Evolutionary conservation across 2,797 vertebrate species (phyloP).

Genomic region (Hoplostethus atlanticus): DNA sequence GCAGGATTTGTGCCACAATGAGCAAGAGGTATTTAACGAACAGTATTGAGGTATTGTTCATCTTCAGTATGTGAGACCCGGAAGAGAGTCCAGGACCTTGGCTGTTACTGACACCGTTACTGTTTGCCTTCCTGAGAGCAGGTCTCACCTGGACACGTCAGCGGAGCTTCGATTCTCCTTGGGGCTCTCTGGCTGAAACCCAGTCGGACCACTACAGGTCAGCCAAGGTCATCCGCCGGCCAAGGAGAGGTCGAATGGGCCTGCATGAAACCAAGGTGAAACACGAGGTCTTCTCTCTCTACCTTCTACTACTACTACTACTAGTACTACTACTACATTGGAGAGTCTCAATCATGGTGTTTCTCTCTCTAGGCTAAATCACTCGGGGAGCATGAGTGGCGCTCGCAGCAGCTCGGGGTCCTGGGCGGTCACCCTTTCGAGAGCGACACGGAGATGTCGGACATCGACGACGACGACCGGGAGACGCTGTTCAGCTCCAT

Average conservation of each 20-base stretch:
- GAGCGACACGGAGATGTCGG: constrained; percentile 98
- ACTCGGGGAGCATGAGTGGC: constrained; percentile 97
- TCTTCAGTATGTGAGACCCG: constrained; percentile 3
- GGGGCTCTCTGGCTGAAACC: constrained; percentile 93
- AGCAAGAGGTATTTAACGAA: not conserved
- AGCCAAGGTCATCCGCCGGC: constrained; percentile 93
- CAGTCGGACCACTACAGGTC: constrained; percentile 96
- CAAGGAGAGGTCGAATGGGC: constrained; percentile 92
- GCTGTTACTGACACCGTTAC: not conserved
- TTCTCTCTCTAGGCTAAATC: constrained; percentile 90
- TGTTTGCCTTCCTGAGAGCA: constrained; percentile 55
- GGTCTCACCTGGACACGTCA: constrained; percentile 94
- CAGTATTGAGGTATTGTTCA: not conserved
- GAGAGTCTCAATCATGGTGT: not conserved
- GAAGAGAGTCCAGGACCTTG: not conserved
- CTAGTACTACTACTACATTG: too few relatives aligned
- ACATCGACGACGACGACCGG: constrained; percentile 97
- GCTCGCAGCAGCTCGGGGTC: constrained; percentile 92
- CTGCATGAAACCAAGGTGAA: constrained; percentile 92
- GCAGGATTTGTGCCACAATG: not conserved
- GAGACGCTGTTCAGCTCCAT: constrained; percentile 98
- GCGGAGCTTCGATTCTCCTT: constrained; percentile 93
- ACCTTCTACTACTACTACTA: not conserved
- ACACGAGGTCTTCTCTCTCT: not conserved
- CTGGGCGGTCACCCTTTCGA: constrained; percentile 94